Percentiles rank a stretch among this genome's conserved stretches.
phyloP scores from a whole-genome alignment of 2,797 vertebrate species.

The Megaceryle alcyon region DNA sequence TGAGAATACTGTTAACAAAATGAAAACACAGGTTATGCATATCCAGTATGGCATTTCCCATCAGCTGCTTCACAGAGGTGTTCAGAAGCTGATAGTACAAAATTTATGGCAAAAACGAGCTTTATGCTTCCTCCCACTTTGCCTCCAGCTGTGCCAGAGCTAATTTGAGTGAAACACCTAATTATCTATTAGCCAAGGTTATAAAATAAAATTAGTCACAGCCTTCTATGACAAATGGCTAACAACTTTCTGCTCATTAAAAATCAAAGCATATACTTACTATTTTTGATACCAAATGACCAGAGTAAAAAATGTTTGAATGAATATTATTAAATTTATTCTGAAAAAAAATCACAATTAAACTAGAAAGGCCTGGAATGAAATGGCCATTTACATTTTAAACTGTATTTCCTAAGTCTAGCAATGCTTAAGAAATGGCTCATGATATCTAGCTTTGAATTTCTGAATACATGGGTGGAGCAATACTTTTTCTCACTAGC shows the following conservation, averaged over 20 bases:
- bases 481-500: not conserved
- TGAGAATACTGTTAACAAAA: not conserved
- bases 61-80: slow-evolving; percentile 22
- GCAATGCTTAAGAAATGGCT: not conserved
- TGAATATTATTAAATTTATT: not conserved
- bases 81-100: slow-evolving; percentile 31
- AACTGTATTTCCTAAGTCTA: not conserved
- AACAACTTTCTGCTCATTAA: slow-evolving; percentile 38
- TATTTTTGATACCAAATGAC: not conserved
- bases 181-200: slow-evolving; percentile 65
- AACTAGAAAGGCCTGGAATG: not conserved
- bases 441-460: not conserved
- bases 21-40: not conserved
- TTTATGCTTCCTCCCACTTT: slow-evolving; percentile 45
- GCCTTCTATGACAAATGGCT: slow-evolving; percentile 33
- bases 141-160: slow-evolving; percentile 38
- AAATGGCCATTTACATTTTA: not conserved
- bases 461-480: not conserved
- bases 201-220: slow-evolving; percentile 62
- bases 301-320: not conserved
- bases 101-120: slow-evolving; percentile 24
- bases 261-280: slow-evolving; percentile 37
- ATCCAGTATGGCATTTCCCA: not conserved
- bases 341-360: not conserved
- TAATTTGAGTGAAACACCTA: slow-evolving; percentile 64